Conservation (phyloP, 2,888 invertebrate species). For the Unio pictorum region DNA sequence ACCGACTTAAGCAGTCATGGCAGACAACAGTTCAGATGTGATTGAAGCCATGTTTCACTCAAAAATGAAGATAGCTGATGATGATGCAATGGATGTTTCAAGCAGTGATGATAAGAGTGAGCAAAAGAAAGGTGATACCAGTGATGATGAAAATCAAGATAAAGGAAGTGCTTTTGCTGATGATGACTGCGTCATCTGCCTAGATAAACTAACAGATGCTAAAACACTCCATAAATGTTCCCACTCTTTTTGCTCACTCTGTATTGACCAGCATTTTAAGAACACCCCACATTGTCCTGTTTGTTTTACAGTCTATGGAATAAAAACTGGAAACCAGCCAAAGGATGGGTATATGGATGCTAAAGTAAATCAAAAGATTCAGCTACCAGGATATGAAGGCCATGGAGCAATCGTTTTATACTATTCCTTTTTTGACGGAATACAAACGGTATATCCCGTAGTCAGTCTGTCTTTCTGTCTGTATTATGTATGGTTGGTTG, state of each 20-base stretch:
- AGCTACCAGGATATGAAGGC: constrained; percentile 30
- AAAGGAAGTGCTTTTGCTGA: neutral
- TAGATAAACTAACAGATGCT: constrained; percentile 26
- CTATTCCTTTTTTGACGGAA: constrained; percentile 36
- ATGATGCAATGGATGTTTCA: no score
- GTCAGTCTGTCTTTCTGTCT: no score
- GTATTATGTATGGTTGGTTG: no score
- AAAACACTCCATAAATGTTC: constrained; percentile 40
- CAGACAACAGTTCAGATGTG: no score
- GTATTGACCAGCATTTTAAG: constrained; percentile 37
- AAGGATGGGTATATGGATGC: constrained; percentile 30
- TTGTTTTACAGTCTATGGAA: constrained; percentile 40
- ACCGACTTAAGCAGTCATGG: no score
- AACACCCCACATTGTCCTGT: constrained; percentile 41
- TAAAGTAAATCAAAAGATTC: constrained; percentile 9
- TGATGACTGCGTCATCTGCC: constrained; percentile 29
- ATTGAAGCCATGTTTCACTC: no score
- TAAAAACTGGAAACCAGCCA: constrained; percentile 38
- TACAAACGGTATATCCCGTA: constrained; percentile 28
- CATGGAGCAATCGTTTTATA: constrained; percentile 31
- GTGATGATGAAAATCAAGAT: no score
- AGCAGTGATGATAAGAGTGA: no score
- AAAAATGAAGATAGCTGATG: no score
- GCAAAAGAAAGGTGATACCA: no score
- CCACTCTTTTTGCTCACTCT: constrained; percentile 38